Evolutionary conservation across 2,888 invertebrate genomes (phyloP), one percentile per base, ranked within the genome.

Genomic region (Alloscopus bannaensis): DNA sequence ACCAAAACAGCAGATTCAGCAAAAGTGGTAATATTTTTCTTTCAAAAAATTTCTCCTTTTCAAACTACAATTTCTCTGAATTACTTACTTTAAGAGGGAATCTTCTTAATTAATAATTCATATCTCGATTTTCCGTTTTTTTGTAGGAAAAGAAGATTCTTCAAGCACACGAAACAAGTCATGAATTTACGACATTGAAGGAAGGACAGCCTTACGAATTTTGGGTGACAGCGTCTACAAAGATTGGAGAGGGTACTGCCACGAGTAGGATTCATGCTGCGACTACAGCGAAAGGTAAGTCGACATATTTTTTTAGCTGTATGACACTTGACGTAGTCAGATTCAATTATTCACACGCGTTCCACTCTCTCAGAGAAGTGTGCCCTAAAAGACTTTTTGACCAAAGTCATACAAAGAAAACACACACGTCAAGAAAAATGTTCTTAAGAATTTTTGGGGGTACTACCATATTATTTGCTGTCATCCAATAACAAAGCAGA

Each of bases 151-250:
- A 81, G 77, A 83, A 83, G 65, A 42, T 55, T 8, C 69, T 84
- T 20, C 65, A 69, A 20, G 40, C 81, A 4, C 62, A 75, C 13
- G 81, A 92, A 0, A 91, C 93, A 84, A 91, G 92, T 76, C 93
- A 93, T 86, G 94, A 94, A 88, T 93, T 93, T 0, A 91, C 92
- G 16, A 89, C 93, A 45, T 90, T 93, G 1, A 93, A 93, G 81
- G 93, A 93, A 65, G 91, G 92, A 57, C 93, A 93, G 24, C 92
- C 93, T 87, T 94, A 94, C 87, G 85, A 85, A 57, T 93, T 94
- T 87, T 91, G 91, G 90, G 90, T 93, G 28, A 92, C 92, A 0
- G 95, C 95, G 2, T 94, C 93, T 16, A 96, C 95, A 0, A 91
- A 93, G 86, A 91, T 94, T 65, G 96, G 96, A 0, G 95, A 95